Evolutionary conservation across 64 coral and sea anemone genomes (phyloP).

Genomic region (Pachyseris speciosa): DNA sequence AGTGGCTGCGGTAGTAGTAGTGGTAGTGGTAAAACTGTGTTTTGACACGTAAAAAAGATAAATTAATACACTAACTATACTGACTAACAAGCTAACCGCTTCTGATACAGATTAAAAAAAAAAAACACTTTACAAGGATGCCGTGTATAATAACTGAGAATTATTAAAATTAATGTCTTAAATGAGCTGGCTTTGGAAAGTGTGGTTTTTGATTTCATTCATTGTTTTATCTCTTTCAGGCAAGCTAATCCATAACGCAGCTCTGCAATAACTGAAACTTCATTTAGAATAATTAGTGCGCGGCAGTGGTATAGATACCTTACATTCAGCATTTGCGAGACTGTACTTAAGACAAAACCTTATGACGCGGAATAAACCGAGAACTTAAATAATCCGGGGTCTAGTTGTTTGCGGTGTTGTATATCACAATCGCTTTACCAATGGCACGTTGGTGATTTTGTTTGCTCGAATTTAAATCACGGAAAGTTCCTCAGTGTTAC

Average conservation of each 20-base stretch:
- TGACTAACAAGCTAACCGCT: neutral
- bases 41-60: no score
- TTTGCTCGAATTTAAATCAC: neutral
- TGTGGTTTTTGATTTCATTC: no score
- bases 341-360: neutral
- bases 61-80: neutral
- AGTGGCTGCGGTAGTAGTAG: no score
- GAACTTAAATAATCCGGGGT: conserved; percentile 14
- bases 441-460: conserved; percentile 4
- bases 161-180: neutral
- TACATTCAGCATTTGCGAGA: neutral
- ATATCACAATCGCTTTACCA: conserved; percentile 7
- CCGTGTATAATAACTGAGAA: neutral
- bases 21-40: no score
- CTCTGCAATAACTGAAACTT: conserved; percentile 35
- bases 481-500: neutral
- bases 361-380: neutral
- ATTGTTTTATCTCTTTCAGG: neutral
- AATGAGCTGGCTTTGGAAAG: no score
- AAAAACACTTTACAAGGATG: no score
- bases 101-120: neutral
- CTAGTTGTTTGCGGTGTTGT: conserved; percentile 6
- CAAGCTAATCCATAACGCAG: conserved; percentile 29
- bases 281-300: conserved; percentile 16
- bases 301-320: neutral